Percentiles rank a stretch among this genome's conserved stretches.
Conservation (phyloP, 2,797 vertebrate genomes). For the Hirundo rustica region DNA sequence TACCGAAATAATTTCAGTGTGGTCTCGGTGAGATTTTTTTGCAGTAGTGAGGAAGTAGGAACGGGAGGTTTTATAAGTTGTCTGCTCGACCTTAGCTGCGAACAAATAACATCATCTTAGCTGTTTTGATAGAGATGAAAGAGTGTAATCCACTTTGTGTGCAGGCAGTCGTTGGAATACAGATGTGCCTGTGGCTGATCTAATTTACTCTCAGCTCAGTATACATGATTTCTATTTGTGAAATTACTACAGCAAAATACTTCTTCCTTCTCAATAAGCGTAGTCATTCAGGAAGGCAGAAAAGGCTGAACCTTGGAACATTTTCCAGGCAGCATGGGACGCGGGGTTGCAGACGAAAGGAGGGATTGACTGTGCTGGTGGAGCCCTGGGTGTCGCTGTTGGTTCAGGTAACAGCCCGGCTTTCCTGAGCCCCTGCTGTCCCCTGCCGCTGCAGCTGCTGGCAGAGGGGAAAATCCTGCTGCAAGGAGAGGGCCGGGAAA, state of each 20-base stretch:
- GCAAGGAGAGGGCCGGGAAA: not conserved
- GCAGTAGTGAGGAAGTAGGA: not conserved
- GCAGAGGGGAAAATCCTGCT: not conserved
- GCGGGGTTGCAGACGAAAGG: not conserved
- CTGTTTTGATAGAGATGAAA: not conserved
- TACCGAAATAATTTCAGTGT: not conserved
- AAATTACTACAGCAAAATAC: not conserved
- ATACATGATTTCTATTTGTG: not conserved
- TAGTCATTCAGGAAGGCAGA: not conserved
- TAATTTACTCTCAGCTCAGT: not conserved
- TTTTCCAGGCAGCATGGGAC: not conserved
- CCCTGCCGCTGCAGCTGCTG: not conserved
- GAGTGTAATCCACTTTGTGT: not conserved
- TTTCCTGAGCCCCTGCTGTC: not conserved
- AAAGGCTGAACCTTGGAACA: not conserved
- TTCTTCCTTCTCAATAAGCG: not conserved
- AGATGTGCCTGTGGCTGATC: not conserved
- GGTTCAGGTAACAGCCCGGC: slow-evolving; percentile 5
- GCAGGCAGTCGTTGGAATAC: not conserved
- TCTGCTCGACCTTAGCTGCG: not conserved
- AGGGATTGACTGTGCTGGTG: not conserved
- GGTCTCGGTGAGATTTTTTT: not conserved
- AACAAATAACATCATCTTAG: not conserved
- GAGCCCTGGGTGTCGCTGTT: slow-evolving; percentile 70
- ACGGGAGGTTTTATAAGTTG: not conserved